Evolutionary conservation across 2,888 invertebrate genomes (phyloP).

Genomic region (Aproaerema taeniolella): DNA sequence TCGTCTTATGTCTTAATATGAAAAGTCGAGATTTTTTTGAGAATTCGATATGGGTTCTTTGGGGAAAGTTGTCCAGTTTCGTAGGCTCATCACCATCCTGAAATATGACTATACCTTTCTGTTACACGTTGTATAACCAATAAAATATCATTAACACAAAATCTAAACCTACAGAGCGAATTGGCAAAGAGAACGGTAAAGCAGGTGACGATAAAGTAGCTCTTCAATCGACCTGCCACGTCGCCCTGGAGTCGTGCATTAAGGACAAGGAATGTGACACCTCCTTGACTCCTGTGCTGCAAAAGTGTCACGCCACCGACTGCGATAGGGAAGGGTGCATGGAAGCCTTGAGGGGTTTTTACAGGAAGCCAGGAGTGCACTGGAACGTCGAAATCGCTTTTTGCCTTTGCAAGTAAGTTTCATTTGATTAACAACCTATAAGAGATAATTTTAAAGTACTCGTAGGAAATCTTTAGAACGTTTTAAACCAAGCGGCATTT

Average conservation of each 20-base stretch:
- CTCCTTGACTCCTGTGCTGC: constrained; percentile 89
- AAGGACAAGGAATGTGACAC: constrained; percentile 88
- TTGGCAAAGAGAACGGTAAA: constrained; percentile 76
- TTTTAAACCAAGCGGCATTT: neutral
- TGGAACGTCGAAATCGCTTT: constrained; percentile 94
- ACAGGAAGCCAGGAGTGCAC: constrained; percentile 86
- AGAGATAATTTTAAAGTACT: no score
- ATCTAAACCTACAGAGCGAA: constrained; percentile 67
- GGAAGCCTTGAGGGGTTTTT: constrained; percentile 91
- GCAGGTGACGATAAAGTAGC: constrained; percentile 76
- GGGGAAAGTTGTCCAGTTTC: no score
- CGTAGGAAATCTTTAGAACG: no score
- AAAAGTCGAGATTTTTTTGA: no score
- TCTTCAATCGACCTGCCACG: constrained; percentile 91
- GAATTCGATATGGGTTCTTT: no score
- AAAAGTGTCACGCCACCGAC: constrained; percentile 83
- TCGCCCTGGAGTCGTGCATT: constrained; percentile 88
- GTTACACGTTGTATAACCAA: no score
- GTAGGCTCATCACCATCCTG: no score
- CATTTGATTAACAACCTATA: no score
- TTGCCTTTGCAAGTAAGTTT: constrained; percentile 93
- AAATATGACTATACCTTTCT: no score
- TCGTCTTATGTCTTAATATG: no score
- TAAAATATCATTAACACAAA: no score
- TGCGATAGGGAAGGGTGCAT: constrained; percentile 93